These are phyloP conservation scores for Nanger granti DNA, from an alignment of 2,113 vertebrate species.

Conservation along the genomic window DNA sequence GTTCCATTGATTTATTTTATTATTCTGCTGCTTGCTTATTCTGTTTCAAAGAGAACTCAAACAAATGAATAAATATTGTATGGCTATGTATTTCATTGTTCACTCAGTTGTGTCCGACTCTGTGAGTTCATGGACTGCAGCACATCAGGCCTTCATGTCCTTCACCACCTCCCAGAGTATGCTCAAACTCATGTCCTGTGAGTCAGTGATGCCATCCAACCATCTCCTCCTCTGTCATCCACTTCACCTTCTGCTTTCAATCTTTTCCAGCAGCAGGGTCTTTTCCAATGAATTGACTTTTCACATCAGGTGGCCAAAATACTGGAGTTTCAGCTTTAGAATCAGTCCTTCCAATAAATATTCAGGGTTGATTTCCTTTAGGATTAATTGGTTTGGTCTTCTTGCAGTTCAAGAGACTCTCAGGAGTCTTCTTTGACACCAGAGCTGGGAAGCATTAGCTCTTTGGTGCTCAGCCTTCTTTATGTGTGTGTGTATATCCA, in stretches of 20 bases:
- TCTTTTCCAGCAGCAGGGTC: not conserved
- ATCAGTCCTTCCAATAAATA: not conserved
- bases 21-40: not conserved
- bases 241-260: not conserved
- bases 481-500: not conserved
- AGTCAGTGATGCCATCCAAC: not conserved
- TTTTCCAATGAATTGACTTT: not conserved
- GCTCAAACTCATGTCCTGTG: not conserved
- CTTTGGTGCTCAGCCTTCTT: not conserved
- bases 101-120: accelerated
- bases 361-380: not conserved
- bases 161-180: not conserved
- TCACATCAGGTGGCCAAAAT: not conserved
- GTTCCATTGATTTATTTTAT: not conserved
- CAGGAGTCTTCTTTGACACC: not conserved
- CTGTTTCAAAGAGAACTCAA: not conserved
- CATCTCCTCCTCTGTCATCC: not conserved
- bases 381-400: not conserved
- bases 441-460: not conserved
- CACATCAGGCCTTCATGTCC: not conserved
- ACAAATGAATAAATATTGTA: not conserved
- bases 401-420: not conserved
- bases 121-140: not conserved
- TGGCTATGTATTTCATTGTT: not conserved
- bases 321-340: not conserved